These are phyloP conservation scores for Lepidocyrtoides sp. DNA, from an alignment of 2,888 invertebrate genomes.

Conservation along the genomic window DNA sequence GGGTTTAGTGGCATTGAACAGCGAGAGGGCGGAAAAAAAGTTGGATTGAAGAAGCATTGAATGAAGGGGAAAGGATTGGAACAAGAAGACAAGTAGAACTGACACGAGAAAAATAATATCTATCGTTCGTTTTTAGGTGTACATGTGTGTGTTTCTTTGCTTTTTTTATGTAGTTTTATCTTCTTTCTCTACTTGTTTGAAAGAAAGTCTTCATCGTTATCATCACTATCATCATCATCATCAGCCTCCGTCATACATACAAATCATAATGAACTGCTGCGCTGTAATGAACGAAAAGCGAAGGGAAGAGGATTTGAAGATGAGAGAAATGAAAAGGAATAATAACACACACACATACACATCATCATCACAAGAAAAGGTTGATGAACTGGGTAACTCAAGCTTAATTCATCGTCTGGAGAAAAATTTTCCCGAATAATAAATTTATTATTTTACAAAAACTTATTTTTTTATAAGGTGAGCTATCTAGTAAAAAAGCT, in stretches of 20 bases:
- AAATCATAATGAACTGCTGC: conserved; percentile 73
- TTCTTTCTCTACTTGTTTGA: conserved; percentile 44
- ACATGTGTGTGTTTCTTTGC: conserved; percentile 23
- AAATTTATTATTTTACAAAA: conserved; percentile 50
- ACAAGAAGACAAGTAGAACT: conserved; percentile 26
- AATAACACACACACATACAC: conserved; percentile 49
- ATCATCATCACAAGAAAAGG: conserved; percentile 37
- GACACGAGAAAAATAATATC: conserved; percentile 49
- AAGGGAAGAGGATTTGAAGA: conserved; percentile 57
- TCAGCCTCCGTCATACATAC: conserved; percentile 13
- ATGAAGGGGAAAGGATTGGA: conserved; percentile 4
- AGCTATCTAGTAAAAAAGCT: not conserved
- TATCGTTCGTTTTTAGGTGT: conserved; percentile 5
- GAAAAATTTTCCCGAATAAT: conserved; percentile 38
- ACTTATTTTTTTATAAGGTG: conserved; percentile 3
- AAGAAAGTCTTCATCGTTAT: conserved; percentile 62
- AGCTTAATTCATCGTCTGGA: conserved; percentile 37
- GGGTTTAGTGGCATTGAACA: conserved; percentile 16
- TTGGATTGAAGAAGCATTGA: conserved; percentile 41
- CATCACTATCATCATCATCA: conserved; percentile 26
- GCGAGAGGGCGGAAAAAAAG: conserved; percentile 58
- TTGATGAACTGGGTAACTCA: conserved; percentile 51
- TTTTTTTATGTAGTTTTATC: conserved; percentile 16
- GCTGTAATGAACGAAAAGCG: conserved; percentile 72
- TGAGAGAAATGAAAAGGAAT: conserved; percentile 46